Evolutionary conservation across 2,113 vertebrate genomes (phyloP), one percentile per base, ranked within the genome.

Genomic region (Eonycteris spelaea): DNA sequence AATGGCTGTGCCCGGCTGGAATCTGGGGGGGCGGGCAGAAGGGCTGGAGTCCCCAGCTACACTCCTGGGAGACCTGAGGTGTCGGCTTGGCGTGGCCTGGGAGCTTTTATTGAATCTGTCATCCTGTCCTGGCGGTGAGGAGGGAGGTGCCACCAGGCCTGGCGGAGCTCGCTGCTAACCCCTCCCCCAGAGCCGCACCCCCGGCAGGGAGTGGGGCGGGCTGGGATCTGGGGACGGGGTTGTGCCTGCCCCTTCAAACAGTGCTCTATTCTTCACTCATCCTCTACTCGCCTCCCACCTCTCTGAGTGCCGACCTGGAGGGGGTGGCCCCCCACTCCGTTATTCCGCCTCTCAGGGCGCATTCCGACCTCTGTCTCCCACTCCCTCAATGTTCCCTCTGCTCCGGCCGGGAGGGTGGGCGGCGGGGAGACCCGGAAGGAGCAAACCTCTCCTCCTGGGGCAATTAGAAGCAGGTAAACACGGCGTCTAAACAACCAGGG

Each of bases 401-500:
- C 77, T 2, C 0, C 11, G 26, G 48, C 65, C 94, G 0, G 55
- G 68, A 6, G 57, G 80, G 30, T 57, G 57, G 53, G 74, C 61
- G 26, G 55, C 40, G 1, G 67, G 68, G 68, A 53, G 45, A 65
- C 40, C 61, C 0, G 33, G 75, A 40, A 84, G 91, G 43, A 79
- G 88, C 91, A 74, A 78, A 79, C 61, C 68, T 96, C 87, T 85
- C 85, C 88, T 90, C 59, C 51, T 19, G 96, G 94, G 94, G 87
- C 87, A 90, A 97, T 94, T 92, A 95, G 21, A 78, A 74, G 78
- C 68, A 85, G 87, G 83, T 89, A 96, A 96, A 94, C 97, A 84
- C 92, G 73, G 97, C 86, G 43, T 38, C 93, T 86, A 89, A 97
- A 48, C 91, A 94, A 80, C 70, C 33, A 26, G 80, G 75, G 92